phyloP scores from a whole-genome alignment of 2,797 vertebrate species.

The Orientallactaga sibirica region DNA sequence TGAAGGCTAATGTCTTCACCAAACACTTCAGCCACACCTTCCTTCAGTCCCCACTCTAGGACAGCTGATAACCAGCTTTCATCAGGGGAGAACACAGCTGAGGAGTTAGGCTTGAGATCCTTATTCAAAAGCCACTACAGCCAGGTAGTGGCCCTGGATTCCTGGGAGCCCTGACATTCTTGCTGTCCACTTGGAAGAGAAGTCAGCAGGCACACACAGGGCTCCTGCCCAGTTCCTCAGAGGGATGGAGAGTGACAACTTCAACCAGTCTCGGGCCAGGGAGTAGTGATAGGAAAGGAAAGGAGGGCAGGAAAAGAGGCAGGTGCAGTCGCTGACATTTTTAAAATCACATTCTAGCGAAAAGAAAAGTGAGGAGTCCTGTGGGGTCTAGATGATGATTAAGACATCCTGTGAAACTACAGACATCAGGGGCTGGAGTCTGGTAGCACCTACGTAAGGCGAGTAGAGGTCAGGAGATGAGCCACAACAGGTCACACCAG shows the following conservation, averaged over 20 bases:
- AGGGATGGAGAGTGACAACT: not conserved
- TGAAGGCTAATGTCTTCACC: not conserved
- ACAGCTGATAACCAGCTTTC: not conserved
- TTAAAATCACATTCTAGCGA: slow-evolving; percentile 43
- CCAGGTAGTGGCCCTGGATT: not conserved
- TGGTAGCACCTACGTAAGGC: slow-evolving; percentile 61
- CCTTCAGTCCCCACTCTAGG: not conserved
- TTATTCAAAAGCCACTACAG: not conserved
- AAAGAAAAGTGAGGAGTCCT: slow-evolving; percentile 11
- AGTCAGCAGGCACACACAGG: not conserved
- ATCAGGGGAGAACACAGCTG: not conserved
- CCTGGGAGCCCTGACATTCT: not conserved
- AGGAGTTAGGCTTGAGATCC: not conserved
- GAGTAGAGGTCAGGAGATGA: not conserved
- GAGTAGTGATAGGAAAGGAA: not conserved
- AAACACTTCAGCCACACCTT: not conserved
- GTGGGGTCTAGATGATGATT: not conserved
- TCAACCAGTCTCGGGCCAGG: slow-evolving; percentile 37
- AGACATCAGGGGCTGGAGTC: slow-evolving; percentile 46
- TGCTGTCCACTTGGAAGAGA: not conserved
- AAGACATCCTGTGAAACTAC: slow-evolving; percentile 59
- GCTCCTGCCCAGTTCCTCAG: not conserved
- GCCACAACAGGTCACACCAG: slow-evolving; percentile 90
- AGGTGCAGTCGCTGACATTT: not conserved
- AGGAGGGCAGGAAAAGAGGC: not conserved